Base-by-base conservation (phyloP, 2,888 invertebrate genomes). In the Dendrolimus pini region DNA sequence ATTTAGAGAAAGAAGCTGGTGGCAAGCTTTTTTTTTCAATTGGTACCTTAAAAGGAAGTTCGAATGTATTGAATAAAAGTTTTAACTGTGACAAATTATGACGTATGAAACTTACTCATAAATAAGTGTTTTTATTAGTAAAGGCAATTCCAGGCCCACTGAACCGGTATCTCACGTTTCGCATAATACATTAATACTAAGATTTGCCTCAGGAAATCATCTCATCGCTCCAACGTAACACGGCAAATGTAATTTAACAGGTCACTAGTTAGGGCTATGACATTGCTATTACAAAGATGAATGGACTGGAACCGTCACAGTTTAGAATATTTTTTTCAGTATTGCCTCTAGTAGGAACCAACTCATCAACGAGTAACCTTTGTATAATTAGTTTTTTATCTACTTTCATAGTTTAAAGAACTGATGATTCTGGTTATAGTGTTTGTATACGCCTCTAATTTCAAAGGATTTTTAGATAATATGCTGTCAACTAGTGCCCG, bases 211-310 rank as follows among this genome's bases (percentile, higher is more conserved):
- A 64, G 67, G 61, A 67, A 68, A 57, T 65, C 65, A 65, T 63
- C 63, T 62, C 14, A 56, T 53, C 57, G 59, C 57, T 62, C 59
- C 61, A 64, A 62, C 61, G 58, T 63, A 56, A 54, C 58, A 60
- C 58, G 58, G 63, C 62, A 62, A 68, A 66, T 60, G 59, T 61
- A 82, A 84, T 86, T 86, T 83, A 78, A 80, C 79, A 82, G 82
- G 80, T 80, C 80, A 82, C 66, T 74, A 69, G 74, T 65, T 75
- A 64, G 68, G 77, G 74, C 74, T 78, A 71, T 73, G 72, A 72
- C 72, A 73, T 62, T 70, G 71, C 67, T 68, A 63, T 60, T 69
- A 64, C 71, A 68, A 64, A 67, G 67, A 62, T 65, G 69, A 70
- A 64, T 62, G 68, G 71, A 78, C 68, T 75, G 74, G 70, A 79